Evolutionary conservation across 2,113 vertebrate species (phyloP).

Genomic region (Notarius lentiginosus): DNA sequence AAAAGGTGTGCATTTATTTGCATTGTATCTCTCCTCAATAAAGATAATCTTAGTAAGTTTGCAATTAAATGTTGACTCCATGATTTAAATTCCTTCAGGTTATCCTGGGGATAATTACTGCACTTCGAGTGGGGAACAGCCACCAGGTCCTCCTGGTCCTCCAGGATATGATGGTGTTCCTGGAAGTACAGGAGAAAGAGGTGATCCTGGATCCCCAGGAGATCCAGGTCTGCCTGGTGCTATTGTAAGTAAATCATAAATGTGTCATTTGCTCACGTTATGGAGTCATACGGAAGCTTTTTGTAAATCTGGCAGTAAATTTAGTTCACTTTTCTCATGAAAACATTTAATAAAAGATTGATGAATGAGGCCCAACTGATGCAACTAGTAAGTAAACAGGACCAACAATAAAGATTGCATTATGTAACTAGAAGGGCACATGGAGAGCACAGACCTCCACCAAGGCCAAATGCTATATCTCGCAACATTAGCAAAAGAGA

Average conservation of each 20-base stretch:
- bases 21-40: not conserved
- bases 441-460: no score
- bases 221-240: constrained; percentile 20
- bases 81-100: not conserved
- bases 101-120: constrained; percentile 27
- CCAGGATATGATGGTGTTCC: constrained; percentile 61
- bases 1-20: constrained; percentile 20
- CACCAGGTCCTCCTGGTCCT: constrained; percentile 63
- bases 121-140: not conserved
- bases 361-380: no score
- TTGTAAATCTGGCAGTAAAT: not conserved
- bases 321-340: not conserved
- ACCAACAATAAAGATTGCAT: not conserved
- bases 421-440: not conserved
- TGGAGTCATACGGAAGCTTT: not conserved
- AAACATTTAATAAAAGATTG: not conserved
- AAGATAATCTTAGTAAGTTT: not conserved
- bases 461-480: no score
- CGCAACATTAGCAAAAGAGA: no score
- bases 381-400: no score
- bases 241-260: not conserved
- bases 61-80: not conserved
- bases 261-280: no score
- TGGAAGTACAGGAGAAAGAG: constrained; percentile 67
- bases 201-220: constrained; percentile 77